Base-by-base conservation (phyloP, 2,888 invertebrate genomes). In the Cistogaster globosa region DNA sequence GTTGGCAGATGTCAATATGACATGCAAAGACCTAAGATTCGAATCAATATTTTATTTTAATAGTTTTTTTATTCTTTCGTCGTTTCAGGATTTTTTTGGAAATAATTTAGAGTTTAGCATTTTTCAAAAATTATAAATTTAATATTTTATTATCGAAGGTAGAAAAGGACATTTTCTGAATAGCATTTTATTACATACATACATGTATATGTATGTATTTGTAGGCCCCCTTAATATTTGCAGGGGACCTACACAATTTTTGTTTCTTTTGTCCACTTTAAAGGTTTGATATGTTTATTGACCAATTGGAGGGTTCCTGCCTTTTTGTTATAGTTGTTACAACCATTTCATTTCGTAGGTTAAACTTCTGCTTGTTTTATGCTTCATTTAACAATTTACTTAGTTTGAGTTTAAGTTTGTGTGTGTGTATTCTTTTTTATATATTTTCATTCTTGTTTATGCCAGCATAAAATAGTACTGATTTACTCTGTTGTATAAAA, bases 1-100 rank as follows among this genome's bases (percentile, higher is more conserved):
- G 83, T 60, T 81, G 81, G 81, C 80, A 79, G 81, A 82, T 84
- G 87, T 74, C 83, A 86, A 79, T 75, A 51, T 77, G 83, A 71
- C 85, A 85, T 82, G 75, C 75, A 65, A 71, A 74, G 57, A 60
- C 53, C 51, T 79, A 65, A 65, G 65, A 42, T 75, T 38, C 45
- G 0, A 45, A 48, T 32, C 18, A 68, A 20, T 32, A 32, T 32
- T 32, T 32, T 32, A 32, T 32, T 32, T 32, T 32, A 32, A 7
- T 32, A 32, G 7, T 32, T 12, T 42, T 42, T 42, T 42, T 42
- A 12, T 32, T 32, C 32, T 42, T 42, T 42, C 12, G 8, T 42
- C 12, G 2, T 42, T 42, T 42, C 8, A 42, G 12, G 42, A 4
- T 12, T 42, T 42, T 12, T 12, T 12, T 12, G 9, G 12, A 42